phyloP scores from a whole-genome alignment of 2,888 invertebrate genomes.

The Leucophenga montana region DNA sequence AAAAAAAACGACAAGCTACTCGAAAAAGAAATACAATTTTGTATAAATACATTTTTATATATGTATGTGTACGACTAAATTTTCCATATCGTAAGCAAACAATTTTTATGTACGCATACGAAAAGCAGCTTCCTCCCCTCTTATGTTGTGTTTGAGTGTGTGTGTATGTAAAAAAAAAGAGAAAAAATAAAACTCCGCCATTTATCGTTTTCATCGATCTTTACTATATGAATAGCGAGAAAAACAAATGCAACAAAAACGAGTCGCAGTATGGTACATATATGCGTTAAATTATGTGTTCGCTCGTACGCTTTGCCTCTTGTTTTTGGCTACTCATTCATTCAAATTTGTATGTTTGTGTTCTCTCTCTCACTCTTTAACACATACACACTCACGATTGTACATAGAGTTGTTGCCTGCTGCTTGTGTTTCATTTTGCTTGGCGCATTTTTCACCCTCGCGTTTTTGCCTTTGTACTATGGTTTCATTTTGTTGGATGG shows the following conservation, averaged over 20 bases:
- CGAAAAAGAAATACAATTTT: neutral
- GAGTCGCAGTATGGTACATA: constrained; percentile 44
- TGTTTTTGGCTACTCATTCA: neutral
- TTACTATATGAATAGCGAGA: constrained; percentile 44
- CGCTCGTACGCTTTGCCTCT: neutral
- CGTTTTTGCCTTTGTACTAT: neutral
- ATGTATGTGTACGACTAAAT: constrained; percentile 49
- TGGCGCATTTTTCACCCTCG: constrained; percentile 37
- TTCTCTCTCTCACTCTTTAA: neutral
- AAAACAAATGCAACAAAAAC: constrained; percentile 45
- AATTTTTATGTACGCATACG: constrained; percentile 41
- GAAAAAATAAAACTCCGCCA: constrained; percentile 34
- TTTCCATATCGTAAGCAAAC: constrained; percentile 57
- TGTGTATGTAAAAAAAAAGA: neutral
- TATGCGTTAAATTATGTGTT: constrained; percentile 15
- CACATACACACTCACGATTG: constrained; percentile 34
- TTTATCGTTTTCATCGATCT: constrained; percentile 66
- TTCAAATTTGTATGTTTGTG: neutral
- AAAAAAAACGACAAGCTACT: neutral
- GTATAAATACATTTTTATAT: neutral
- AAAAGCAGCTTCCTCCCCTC: constrained; percentile 55
- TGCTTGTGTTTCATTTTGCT: constrained; percentile 40
- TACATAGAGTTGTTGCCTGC: constrained; percentile 43
- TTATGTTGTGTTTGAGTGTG: constrained; percentile 41
- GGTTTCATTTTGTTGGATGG: neutral